Base-by-base conservation (phyloP, 2,113 vertebrate genomes). In the Ammodytes marinus region DNA sequence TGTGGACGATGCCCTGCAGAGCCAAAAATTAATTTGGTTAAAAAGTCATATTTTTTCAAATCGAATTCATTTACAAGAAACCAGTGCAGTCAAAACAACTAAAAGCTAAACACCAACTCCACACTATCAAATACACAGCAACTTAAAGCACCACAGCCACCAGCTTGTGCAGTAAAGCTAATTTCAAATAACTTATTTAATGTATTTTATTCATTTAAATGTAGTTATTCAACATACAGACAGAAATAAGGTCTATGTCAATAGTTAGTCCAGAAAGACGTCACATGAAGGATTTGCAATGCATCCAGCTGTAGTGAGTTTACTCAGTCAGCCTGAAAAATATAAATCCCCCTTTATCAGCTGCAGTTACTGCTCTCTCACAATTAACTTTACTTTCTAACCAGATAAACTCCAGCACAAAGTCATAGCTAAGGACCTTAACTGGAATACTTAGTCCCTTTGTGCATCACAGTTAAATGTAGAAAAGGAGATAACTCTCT, bases 401-500 rank as follows among this genome's bases (percentile, higher is more conserved):
- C 4, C 15, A 47, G 53, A 74, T 43, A 69, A 67, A 72, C 35
- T 10, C 8, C 6, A 14, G 8, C 10, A 27, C 27, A 13, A 58
- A 47, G 47, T 39, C 14, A 54, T 10, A 54, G 52, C 27, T 27
- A 27, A 27, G 27, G 64, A 5, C 3, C 39, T 77, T 3, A 43
- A 1, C 58, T 67, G 10, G 6, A 13, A 61, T 59, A 52, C 55
- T 11, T 50, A 64, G 14, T 76, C 60, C 27, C 15, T 47, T 59
- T 76, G 57, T 82, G 53, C 19, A 11, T 55, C 37, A 47, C 19
- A 79, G 60, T 67, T 54, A 83, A 84, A 87, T 82, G 49, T 27
- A 60, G 27, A n/a, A 73, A 13, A 7, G n/a, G 19, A 68, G 83
- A 87, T 87, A 90, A 55, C 3, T 6, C 3, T 6, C 12, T 59